Percentiles rank a stretch among this genome's conserved stretches.
Conservation (phyloP, 53 echinoderm and acorn worm species). For the Echinometra lucunter region DNA sequence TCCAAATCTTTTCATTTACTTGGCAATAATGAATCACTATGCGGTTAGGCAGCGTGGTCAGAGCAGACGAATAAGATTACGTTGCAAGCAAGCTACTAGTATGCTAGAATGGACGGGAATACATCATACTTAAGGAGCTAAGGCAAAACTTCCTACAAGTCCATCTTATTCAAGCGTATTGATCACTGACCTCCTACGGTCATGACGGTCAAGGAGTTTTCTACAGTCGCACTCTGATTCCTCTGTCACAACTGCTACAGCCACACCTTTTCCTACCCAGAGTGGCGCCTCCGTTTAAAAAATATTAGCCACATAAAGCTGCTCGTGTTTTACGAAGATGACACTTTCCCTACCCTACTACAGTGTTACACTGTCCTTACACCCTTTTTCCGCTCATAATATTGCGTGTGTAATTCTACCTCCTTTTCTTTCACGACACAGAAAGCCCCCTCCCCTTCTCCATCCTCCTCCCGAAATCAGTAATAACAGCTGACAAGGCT, state of each 20-base stretch:
- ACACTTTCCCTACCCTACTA: no score
- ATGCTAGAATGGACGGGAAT: neutral
- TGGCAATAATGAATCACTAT: conserved; percentile 53
- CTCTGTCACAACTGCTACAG: neutral
- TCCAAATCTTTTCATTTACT: conserved; percentile 16
- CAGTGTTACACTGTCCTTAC: no score
- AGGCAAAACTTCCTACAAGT: conserved; percentile 1
- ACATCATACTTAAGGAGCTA: neutral
- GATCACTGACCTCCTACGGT: neutral
- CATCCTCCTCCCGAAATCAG: no score
- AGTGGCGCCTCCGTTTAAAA: no score
- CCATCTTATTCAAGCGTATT: neutral
- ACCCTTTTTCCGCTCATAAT: no score
- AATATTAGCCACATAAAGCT: no score
- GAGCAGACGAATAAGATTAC: neutral
- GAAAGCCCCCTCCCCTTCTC: neutral
- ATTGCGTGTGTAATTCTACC: no score
- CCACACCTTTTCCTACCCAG: neutral
- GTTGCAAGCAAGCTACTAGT: neutral
- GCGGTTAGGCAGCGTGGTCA: conserved; percentile 38
- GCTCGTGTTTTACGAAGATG: no score
- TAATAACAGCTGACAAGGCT: no score
- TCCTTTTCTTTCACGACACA: no score
- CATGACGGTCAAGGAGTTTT: no score
- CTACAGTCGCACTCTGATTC: neutral